Evolutionary conservation across 2,888 invertebrate species (phyloP), one percentile per base, ranked within the genome.

Genomic region (Plagiodera versicolora): DNA sequence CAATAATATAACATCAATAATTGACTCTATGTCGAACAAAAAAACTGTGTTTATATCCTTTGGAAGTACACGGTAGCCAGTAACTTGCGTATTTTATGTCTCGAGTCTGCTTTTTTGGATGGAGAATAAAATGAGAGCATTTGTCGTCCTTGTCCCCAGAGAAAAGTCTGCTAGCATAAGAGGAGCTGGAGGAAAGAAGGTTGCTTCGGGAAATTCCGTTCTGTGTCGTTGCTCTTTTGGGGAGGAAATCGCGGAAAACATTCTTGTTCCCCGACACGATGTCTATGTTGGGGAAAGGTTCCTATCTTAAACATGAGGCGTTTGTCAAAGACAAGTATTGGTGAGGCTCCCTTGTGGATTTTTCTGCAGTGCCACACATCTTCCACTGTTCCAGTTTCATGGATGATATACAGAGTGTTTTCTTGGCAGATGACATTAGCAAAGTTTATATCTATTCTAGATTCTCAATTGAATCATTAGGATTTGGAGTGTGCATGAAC

Each of bases 71-170:
- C 73, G 74, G 74, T 72, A 74, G 76, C 75, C 75, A 75, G 75
- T 78, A 78, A 77, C 74, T 78, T 72, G 72, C 73, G 69, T 70
- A 76, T 69, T 77, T 78, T 77, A 78, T 73, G 76, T 70, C 65
- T 65, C 59, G 68, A 71, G 72, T 70, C 75, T 74, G 72, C 74
- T 73, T 75, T 74, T 74, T 39, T 68, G 57, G 74, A 72, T 72
- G 69, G 72, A 67, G 65, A 67, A 69, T 71, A 70, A 75, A 72
- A 75, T 72, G 70, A 70, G 71, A 69, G 66, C 69, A 61, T 58
- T 70, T 62, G 65, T 63, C 63, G 56, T 72, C 65, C 62, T 66
- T 66, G 60, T 66, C 56, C 62, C 58, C 62, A 51, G 53, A 24
- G 18, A 24, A 14, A 44, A 8, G 44, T 5, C 28, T 16, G 1